phyloP scores from a whole-genome alignment of 2,888 invertebrate species.

The Neelides folsomi region DNA sequence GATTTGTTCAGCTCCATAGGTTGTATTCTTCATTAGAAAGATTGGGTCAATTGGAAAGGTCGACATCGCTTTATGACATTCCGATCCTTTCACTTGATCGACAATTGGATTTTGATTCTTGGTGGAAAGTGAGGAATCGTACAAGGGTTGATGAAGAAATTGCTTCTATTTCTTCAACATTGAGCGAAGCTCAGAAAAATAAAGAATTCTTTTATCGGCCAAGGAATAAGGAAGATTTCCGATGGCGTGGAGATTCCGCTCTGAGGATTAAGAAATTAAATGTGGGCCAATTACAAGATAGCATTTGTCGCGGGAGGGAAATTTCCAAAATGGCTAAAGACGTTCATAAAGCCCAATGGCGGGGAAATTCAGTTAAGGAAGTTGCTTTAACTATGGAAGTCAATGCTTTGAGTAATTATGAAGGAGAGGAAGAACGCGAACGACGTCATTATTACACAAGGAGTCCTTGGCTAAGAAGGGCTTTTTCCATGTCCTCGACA shows the following conservation, averaged over 20 bases:
- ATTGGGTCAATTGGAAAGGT: conserved; percentile 65
- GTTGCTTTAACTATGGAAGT: conserved; percentile 57
- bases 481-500: conserved; percentile 32
- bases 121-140: conserved; percentile 64
- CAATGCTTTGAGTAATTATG: conserved; percentile 37
- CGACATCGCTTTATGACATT: conserved; percentile 35
- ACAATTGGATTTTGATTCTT: conserved; percentile 72
- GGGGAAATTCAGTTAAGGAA: conserved; percentile 68
- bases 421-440: conserved; percentile 24
- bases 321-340: conserved; percentile 42
- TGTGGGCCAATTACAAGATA: too few species aligned
- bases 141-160: conserved; percentile 73
- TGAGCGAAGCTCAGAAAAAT: conserved; percentile 64
- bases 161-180: conserved; percentile 57
- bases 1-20: conserved; percentile 69
- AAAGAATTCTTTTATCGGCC: conserved; percentile 71
- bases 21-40: conserved; percentile 76
- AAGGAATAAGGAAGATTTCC: conserved; percentile 55
- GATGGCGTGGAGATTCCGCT: conserved; percentile 68
- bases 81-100: conserved; percentile 60
- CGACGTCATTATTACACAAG: conserved; percentile 1
- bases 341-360: conserved; percentile 66
- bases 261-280: conserved; percentile 58
- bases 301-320: conserved; percentile 6
- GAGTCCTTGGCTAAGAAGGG: conserved; percentile 29